These are phyloP conservation scores for Volucella bombylans DNA, from an alignment of 2,888 invertebrate genomes.

Conservation along the genomic window DNA sequence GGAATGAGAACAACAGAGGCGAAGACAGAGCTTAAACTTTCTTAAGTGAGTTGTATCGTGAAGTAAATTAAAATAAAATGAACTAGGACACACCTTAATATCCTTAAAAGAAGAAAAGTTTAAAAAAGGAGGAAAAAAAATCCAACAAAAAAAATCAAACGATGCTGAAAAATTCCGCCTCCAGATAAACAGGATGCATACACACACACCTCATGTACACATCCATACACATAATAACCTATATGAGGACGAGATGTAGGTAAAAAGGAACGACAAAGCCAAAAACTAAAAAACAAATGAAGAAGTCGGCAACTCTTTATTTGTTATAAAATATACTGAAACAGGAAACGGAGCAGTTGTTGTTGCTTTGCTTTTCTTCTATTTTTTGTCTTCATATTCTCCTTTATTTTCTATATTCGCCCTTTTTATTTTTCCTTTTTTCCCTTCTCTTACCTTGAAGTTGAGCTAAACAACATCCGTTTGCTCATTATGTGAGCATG, in stretches of 20 bases:
- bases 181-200: constrained; percentile 17
- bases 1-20: background rate
- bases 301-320: constrained; percentile 68
- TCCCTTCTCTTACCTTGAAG: background rate
- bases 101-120: constrained; percentile 18
- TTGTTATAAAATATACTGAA: constrained; percentile 62
- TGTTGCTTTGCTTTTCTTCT: background rate
- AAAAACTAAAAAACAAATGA: constrained; percentile 39
- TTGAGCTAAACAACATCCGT: constrained; percentile 51
- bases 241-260: background rate
- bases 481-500: constrained; percentile 56
- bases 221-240: background rate
- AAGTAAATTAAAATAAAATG: constrained; percentile 74
- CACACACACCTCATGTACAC: background rate
- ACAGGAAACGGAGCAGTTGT: constrained; percentile 53
- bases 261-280: background rate
- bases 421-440: constrained; percentile 13
- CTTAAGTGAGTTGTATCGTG: constrained; percentile 73
- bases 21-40: constrained; percentile 58
- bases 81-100: constrained; percentile 69
- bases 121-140: constrained; percentile 14
- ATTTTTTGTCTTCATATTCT: background rate
- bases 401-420: constrained; percentile 5
- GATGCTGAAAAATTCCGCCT: constrained; percentile 58
- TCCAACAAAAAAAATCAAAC: constrained; percentile 52